Base-by-base conservation (phyloP, 1,140 invertebrate genomes). In the Psilanteris sp. region DNA sequence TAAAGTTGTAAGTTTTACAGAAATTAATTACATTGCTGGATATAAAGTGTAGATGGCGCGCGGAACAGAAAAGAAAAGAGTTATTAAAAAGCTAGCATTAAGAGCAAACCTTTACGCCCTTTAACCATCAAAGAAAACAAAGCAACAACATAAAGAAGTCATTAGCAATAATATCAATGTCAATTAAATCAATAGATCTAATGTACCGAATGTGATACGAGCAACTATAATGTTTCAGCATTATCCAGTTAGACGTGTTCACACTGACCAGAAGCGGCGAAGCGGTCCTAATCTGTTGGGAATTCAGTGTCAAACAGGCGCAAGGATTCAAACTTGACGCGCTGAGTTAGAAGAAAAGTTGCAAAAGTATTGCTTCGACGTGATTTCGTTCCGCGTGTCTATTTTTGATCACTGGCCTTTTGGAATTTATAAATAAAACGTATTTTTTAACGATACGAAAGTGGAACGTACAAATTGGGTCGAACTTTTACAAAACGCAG, bases 321-420 rank as follows among this genome's bases (percentile, higher is more conserved):
- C 55, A 43, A 43, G 11, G 41, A 18, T 59, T 39, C 55, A 29
- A 59, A 59, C 29, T 59, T 59, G 39, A 59, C 16, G 55, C 55
- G 18, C n/a, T 31, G 39, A 29, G 36, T 46, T 46, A 46, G 55
- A 9, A 36, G 34, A 18, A 59, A 59, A 59, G 55, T 59, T 27
- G 55, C 55, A 22, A 57, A 57, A 44, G 18, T 59, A 46, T 59
- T 16, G 31, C 9, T 9, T 6, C 26, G 10, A 9, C 11, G 34
- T n/a, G 34, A 55, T 41, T 61, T 10, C 13, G 43, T 59, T 59
- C 43, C 41, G 43, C 22, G 20, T 46, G 43, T 26, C 57, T 61
- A 61, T 61, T 61, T 61, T 61, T 13, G 57, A 61, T 29, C 41
- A n/a, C n/a, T 8, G 57, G 57, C 24, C 24, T 61, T 48, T 48